Percentiles rank a stretch among this genome's conserved stretches.
phyloP scores from a whole-genome alignment of 2,888 invertebrate genomes.

The Drosophila rellima region DNA sequence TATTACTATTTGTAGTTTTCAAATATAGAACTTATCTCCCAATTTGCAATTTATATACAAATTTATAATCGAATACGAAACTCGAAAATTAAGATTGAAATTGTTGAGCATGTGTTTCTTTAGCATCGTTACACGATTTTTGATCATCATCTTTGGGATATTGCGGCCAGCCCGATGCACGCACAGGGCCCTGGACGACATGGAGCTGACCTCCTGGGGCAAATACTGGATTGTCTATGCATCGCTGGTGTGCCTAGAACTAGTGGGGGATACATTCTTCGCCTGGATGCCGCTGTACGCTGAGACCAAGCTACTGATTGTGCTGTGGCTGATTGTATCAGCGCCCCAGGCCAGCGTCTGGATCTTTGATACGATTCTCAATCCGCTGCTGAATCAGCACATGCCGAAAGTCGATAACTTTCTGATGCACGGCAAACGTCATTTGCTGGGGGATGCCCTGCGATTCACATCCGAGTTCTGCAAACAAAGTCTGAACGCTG shows the following conservation, averaged over 20 bases:
- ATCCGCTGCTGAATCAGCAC: conserved; percentile 47
- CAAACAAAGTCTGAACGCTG: not conserved
- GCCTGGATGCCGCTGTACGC: conserved; percentile 95
- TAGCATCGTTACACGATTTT: conserved; percentile 38
- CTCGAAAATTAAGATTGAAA: conserved; percentile 6
- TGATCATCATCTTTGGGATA: conserved; percentile 57
- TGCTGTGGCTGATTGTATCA: conserved; percentile 54
- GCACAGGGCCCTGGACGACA: conserved; percentile 34
- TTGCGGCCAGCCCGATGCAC: conserved; percentile 64
- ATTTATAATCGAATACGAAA: conserved; percentile 6
- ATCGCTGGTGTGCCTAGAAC: conserved; percentile 96
- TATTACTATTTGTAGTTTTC: not conserved
- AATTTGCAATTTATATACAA: conserved; percentile 7
- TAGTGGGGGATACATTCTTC: conserved; percentile 96
- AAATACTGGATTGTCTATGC: conserved; percentile 88
- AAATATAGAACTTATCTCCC: not conserved
- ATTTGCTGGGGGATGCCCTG: conserved; percentile 37
- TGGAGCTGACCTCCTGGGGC: conserved; percentile 48
- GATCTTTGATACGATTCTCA: conserved; percentile 57
- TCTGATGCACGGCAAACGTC: conserved; percentile 45
- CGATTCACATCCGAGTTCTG: not conserved
- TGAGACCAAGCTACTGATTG: conserved; percentile 55
- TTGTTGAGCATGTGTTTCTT: conserved; percentile 48
- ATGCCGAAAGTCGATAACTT: conserved; percentile 57
- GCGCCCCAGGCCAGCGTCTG: conserved; percentile 69